Conservation (phyloP, 2,888 invertebrate species). For the Amiota mariae region DNA sequence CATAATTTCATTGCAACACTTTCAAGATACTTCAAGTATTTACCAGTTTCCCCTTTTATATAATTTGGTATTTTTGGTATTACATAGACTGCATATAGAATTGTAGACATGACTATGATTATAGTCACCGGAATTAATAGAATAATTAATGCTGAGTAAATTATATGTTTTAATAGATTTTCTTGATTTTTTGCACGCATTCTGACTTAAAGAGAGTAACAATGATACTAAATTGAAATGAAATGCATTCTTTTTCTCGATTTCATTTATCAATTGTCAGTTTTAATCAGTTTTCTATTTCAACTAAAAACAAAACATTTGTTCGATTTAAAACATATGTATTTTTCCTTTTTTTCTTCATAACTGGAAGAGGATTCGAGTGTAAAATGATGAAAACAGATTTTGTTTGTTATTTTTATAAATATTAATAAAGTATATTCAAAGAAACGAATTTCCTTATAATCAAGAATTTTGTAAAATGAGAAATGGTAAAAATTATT, state of each 20-base stretch:
- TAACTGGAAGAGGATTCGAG: too few species aligned
- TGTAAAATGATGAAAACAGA: too few species aligned
- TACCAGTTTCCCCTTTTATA: neutral
- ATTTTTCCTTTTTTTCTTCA: too few species aligned
- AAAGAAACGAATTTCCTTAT: too few species aligned
- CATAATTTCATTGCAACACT: neutral
- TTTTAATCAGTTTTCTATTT: neutral
- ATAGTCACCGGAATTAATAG: neutral
- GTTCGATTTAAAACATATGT: too few species aligned
- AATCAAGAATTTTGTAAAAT: too few species aligned
- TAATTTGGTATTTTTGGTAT: neutral
- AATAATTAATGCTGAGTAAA: neutral
- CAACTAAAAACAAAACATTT: neutral
- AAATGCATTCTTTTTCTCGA: neutral
- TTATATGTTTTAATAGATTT: neutral
- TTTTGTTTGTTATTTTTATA: too few species aligned
- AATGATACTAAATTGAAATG: neutral
- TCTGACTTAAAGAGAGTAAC: neutral
- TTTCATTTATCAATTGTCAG: neutral
- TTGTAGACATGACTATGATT: conserved; percentile 2
- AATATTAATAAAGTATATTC: too few species aligned
- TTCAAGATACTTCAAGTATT: neutral
- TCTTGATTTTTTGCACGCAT: neutral
- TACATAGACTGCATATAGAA: conserved; percentile 15
- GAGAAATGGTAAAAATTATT: too few species aligned